phyloP scores from a whole-genome alignment of 2,797 vertebrate species.

The Epinephelus awoara region DNA sequence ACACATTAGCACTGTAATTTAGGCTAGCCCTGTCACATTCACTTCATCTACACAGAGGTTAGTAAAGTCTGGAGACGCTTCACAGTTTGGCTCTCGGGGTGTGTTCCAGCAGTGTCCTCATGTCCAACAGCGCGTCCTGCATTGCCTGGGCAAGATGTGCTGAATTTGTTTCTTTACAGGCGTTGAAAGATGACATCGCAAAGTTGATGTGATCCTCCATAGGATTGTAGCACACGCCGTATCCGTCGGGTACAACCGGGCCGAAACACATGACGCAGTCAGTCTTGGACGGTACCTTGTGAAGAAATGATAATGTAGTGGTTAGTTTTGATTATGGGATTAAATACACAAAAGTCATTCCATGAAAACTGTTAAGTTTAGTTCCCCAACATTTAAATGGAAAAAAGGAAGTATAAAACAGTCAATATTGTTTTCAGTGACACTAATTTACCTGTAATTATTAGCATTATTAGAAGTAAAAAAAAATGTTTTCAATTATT shows the following conservation, averaged over 20 bases:
- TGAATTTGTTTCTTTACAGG: constrained; percentile 90
- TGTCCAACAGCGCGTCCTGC: constrained; percentile 89
- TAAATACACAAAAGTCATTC: background rate
- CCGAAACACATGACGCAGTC: constrained; percentile 95
- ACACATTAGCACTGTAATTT: background rate
- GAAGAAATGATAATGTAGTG: background rate
- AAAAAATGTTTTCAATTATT: too few species aligned
- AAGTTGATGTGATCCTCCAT: constrained; percentile 95
- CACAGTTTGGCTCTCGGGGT: constrained; percentile 91
- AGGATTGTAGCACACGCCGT: constrained; percentile 97
- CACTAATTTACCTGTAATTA: too few species aligned
- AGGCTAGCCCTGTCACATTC: background rate
- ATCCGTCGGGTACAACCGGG: constrained; percentile 92
- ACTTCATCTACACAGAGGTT: background rate
- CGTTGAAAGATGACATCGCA: constrained; percentile 94
- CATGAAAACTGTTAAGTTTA: too few species aligned
- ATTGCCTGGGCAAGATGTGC: constrained; percentile 86
- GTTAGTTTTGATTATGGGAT: background rate
- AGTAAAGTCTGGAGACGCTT: constrained; percentile 38
- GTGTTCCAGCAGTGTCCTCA: constrained; percentile 89
- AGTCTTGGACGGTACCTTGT: constrained; percentile 84
- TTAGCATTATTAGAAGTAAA: too few species aligned
- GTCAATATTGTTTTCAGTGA: too few species aligned
- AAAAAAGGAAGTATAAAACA: too few species aligned
- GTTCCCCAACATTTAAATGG: too few species aligned